Conservation (phyloP, 2,888 invertebrate species). For the Adelognathus sp. region DNA sequence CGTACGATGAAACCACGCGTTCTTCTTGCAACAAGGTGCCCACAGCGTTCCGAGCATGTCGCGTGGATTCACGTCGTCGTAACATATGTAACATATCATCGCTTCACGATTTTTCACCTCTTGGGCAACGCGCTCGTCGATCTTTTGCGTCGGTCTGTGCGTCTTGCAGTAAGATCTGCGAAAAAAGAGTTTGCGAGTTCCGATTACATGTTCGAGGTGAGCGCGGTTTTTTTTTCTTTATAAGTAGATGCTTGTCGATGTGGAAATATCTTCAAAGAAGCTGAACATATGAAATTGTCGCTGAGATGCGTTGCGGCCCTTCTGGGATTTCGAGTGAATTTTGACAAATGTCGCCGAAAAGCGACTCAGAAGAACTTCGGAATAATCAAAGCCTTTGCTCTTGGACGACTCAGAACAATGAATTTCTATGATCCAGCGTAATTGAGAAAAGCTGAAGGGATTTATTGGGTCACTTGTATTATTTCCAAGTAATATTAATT, state of each 20-base stretch:
- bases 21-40: slow-evolving; percentile 89
- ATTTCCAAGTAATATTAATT: too few relatives aligned
- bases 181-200: slow-evolving; percentile 14
- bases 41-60: slow-evolving; percentile 83
- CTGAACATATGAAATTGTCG: too few relatives aligned
- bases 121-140: slow-evolving; percentile 74
- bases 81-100: slow-evolving; percentile 87
- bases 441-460: too few relatives aligned
- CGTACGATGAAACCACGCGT: slow-evolving; percentile 88
- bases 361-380: too few relatives aligned
- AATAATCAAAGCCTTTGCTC: too few relatives aligned
- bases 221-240: background rate
- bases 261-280: too few relatives aligned
- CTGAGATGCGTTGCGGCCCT: too few relatives aligned
- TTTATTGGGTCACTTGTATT: too few relatives aligned
- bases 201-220: background rate
- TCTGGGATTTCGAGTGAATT: too few relatives aligned
- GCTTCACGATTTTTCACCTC: slow-evolving; percentile 68
- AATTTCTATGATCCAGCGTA: background rate
- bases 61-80: slow-evolving; percentile 83
- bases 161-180: slow-evolving; percentile 85
- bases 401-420: too few relatives aligned
- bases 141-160: slow-evolving; percentile 84
- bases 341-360: too few relatives aligned
- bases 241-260: too few relatives aligned